phyloP scores from a whole-genome alignment of 1,140 invertebrate genomes.

The Psilanteris sp. region DNA sequence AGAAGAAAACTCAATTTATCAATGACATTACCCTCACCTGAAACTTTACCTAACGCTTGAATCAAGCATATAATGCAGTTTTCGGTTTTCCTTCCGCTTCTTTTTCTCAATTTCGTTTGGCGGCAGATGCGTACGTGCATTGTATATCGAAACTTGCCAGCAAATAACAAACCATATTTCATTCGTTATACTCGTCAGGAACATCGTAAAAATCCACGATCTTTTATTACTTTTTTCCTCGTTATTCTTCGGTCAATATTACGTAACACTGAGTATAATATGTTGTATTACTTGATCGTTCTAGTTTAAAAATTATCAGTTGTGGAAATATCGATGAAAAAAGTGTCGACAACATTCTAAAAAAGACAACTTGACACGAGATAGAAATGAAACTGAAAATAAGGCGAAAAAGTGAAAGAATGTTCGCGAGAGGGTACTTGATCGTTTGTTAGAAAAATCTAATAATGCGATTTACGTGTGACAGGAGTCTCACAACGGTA shows the following conservation, averaged over 20 bases:
- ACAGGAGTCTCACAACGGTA: constrained; percentile 60
- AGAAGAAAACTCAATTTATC: constrained; percentile 37
- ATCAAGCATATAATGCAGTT: constrained; percentile 61
- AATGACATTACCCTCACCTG: constrained; percentile 42
- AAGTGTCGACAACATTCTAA: constrained; percentile 40
- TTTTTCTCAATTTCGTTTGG: constrained; percentile 71
- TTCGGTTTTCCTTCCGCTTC: constrained; percentile 52
- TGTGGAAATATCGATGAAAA: constrained; percentile 43
- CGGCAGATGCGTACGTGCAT: constrained; percentile 67
- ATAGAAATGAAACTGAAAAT: constrained; percentile 33
- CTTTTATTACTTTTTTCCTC: constrained; percentile 34
- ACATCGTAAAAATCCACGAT: constrained; percentile 29
- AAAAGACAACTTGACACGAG: constrained; percentile 45
- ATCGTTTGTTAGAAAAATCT: constrained; percentile 74
- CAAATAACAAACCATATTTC: constrained; percentile 63
- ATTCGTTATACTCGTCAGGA: constrained; percentile 63
- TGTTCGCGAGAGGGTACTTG: constrained; percentile 57
- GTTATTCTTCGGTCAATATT: no score
- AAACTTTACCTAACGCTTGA: constrained; percentile 48
- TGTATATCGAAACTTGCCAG: constrained; percentile 49
- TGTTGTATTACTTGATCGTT: not conserved
- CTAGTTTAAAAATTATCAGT: constrained; percentile 34
- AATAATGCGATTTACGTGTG: constrained; percentile 70
- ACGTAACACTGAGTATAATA: constrained; percentile 13
- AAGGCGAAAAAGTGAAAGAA: constrained; percentile 51